Evolutionary conservation across 2,888 invertebrate species (phyloP), one percentile per base, ranked within the genome.

Genomic region (Clistopyga incitator): DNA sequence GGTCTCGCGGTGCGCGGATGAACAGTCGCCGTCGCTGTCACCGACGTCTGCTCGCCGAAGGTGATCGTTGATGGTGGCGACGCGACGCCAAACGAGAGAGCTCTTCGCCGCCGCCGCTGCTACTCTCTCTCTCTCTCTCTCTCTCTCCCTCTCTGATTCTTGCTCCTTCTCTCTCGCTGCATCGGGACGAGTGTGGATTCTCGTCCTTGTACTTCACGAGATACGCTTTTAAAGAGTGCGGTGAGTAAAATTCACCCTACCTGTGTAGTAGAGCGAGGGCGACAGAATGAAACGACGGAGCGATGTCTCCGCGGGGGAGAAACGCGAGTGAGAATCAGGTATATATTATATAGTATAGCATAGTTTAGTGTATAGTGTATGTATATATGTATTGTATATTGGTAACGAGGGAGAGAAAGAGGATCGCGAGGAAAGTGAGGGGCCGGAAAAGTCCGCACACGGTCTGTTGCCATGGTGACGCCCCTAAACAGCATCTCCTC

Each of bases 391-490:
- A 56, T 77, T 25, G 54, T 81, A 72, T 77, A 67, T 81, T 67
- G 68, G 68, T 11, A 64, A 59, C 47, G 79, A 75, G 72, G 72
- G 67, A 59, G 56, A 72, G 45, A 59, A 59, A 81, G 77, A 59
- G 79, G 77, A 76, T 81, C 74, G 64, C 68, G 72, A 84, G 25
- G 72, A 85, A 82, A 84, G 85, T 85, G 86, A 85, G 86, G 88
- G 85, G 87, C 85, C 85, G 87, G 86, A 87, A 88, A 87, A 87
- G 86, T 87, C 85, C 86, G 84, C 86, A 86, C 86, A 86, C 84
- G 88, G 90, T 90, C 89, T 87, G 91, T 91, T 91, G 87, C 89
- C 89, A 91, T 91, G 90, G 91, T 87, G 89, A 91, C 87, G 87
- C 88, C 88, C 88, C 85, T 86, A 83, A 84, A 84, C 87, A 86